Evolutionary conservation across 1,140 invertebrate species (phyloP).

Genomic region (Sitophilus oryzae): DNA sequence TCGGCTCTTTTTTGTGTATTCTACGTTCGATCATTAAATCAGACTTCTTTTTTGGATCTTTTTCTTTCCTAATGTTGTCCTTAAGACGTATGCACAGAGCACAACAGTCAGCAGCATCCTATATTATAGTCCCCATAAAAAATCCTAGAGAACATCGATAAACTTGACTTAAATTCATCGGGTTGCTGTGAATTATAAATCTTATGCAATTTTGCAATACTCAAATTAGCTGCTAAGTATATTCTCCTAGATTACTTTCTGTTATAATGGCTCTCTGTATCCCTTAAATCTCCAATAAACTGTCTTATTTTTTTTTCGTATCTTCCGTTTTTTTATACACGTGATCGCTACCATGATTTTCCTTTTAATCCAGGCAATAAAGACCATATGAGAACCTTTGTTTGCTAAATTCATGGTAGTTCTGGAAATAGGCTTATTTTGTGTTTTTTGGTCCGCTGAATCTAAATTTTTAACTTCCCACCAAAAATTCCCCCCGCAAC

Average conservation of each 20-base stretch:
- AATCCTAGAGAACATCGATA: background rate
- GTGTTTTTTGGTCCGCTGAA: too few species aligned
- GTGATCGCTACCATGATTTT: too few species aligned
- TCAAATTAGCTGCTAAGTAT: constrained; percentile 9
- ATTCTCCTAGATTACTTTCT: constrained; percentile 10
- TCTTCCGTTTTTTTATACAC: background rate
- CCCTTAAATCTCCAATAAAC: constrained; percentile 2
- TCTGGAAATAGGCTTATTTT: too few species aligned
- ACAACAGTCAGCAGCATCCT: background rate
- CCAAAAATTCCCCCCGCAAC: too few species aligned
- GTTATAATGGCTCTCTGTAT: constrained; percentile 5
- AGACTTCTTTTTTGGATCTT: constrained; percentile 5
- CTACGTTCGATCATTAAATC: constrained; percentile 10
- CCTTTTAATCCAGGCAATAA: too few species aligned
- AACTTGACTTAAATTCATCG: background rate
- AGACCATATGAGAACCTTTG: too few species aligned
- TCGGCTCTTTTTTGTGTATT: constrained; percentile 21
- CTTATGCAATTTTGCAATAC: constrained; percentile 11
- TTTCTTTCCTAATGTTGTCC: background rate
- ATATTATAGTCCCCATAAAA: too few species aligned
- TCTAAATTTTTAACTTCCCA: too few species aligned
- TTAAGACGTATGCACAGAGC: background rate
- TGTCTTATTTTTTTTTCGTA: background rate
- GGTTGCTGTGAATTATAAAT: constrained; percentile 5
- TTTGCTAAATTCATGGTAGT: too few species aligned